Evolutionary conservation across 2,888 invertebrate species (phyloP).

Genomic region (Leptogaster cylindrica): DNA sequence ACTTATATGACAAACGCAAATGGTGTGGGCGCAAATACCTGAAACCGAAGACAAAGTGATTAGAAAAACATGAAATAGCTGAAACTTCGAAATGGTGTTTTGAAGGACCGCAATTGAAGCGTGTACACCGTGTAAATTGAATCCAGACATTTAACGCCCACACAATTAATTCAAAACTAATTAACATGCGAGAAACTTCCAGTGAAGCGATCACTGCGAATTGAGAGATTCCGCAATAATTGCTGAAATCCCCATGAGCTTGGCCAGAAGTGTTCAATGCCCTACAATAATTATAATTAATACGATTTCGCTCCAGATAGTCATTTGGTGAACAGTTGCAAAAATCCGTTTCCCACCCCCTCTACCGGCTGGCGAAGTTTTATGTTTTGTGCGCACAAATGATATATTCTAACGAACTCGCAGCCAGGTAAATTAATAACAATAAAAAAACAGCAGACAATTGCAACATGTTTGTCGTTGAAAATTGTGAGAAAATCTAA

Average conservation of each 20-base stretch:
- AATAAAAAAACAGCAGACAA: background rate
- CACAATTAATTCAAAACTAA: background rate
- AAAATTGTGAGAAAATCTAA: conserved; percentile 19
- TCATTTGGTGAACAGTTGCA: background rate
- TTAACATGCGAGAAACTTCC: conserved; percentile 2
- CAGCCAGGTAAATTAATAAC: background rate
- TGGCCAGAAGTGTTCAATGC: background rate
- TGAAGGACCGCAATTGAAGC: conserved; percentile 17
- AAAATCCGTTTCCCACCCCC: background rate
- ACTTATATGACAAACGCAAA: conserved; percentile 29
- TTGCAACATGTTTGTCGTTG: background rate
- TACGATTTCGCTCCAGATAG: conserved; percentile 10
- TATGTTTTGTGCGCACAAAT: too few relatives aligned
- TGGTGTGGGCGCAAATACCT: conserved; percentile 1
- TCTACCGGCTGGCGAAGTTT: background rate
- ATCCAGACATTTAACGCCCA: background rate
- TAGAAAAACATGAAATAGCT: too few relatives aligned
- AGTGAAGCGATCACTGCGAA: background rate
- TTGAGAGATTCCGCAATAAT: conserved; percentile 19
- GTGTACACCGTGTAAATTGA: background rate
- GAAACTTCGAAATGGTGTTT: background rate
- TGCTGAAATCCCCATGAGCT: background rate
- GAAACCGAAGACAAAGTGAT: conserved; percentile 14
- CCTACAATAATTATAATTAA: conserved; percentile 3
- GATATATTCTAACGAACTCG: background rate